These are phyloP conservation scores for Podarcis siculus DNA, from an alignment of 2,797 vertebrate species.

Conservation along the genomic window DNA sequence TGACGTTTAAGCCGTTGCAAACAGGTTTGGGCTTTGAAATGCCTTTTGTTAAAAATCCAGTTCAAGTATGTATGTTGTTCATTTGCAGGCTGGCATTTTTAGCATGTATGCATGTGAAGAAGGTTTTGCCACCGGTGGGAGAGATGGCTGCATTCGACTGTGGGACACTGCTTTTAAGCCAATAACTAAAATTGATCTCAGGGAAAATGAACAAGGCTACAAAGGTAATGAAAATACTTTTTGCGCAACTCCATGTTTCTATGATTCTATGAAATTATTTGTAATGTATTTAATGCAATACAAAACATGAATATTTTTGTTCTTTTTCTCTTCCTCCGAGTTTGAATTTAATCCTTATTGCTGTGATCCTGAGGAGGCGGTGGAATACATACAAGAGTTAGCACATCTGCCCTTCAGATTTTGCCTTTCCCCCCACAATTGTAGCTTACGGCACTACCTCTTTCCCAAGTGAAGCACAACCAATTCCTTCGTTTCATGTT, in stretches of 20 bases:
- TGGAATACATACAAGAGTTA: neutral
- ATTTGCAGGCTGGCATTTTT: constrained; percentile 93
- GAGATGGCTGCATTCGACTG: constrained; percentile 93
- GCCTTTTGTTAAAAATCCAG: constrained; percentile 28
- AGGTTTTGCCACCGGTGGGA: constrained; percentile 95
- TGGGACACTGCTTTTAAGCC: constrained; percentile 97
- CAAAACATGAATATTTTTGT: neutral
- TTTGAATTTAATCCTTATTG: neutral
- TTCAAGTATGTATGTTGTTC: constrained; percentile 44
- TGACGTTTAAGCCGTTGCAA: neutral
- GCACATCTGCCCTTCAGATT: no score
- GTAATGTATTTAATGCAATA: neutral
- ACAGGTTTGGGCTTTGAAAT: neutral
- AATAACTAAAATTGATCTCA: constrained; percentile 97
- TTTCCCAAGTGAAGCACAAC: neutral
- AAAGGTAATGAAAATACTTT: constrained; percentile 84
- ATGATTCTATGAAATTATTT: neutral
- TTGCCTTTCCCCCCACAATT: neutral
- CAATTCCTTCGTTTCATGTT: neutral
- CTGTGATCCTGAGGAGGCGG: neutral
- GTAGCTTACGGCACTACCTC: neutral
- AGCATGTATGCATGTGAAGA: constrained; percentile 96
- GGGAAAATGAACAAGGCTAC: constrained; percentile 94
- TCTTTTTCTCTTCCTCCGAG: neutral
- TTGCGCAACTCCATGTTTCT: neutral